Base-by-base conservation (phyloP, 2,888 invertebrate species). In the Nesidiocoris tenuis region DNA sequence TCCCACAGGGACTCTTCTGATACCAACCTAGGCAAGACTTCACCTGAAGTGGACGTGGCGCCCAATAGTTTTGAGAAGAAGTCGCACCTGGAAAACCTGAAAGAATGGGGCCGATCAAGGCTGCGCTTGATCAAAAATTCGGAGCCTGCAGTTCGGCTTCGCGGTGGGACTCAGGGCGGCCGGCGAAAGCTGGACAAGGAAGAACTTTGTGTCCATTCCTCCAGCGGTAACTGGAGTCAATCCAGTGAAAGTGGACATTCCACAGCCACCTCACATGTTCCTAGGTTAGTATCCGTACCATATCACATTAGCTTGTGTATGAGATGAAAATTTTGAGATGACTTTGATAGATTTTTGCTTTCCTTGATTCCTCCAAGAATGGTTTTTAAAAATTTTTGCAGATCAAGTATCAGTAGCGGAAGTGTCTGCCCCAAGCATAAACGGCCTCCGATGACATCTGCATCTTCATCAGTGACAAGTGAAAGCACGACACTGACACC, bases 151-250 rank as follows among this genome's bases (percentile, higher is more conserved):
- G 94, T 95, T 1, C 92, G 91, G 84, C 85, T 95, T 82, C 86
- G 94, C 79, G 89, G 91, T 71, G 89, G 92, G 1, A 87, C 88
- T 54, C 74, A 75, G 56, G 25, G 76, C 2, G 77, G 78, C 0
- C 75, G 80, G 39, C 79, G 81, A 74, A 79, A 80, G 75, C 77
- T 78, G 77, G 87, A 86, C 61, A 84, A 85, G 72, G 91, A 90
- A 83, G 94, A 94, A 79, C 93, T 94, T 82, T 91, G 91, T 54
- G 82, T 82, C 2, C 92, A 95, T 84, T 95, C 95, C 0, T 94
- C 94, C 16, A 92, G 93, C 81, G 96, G 96, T 56, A 96, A 96
- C 84, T 96, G 96, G 96, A 94, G 94, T 80, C 95, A 94, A 0
- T 95, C 95, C 82, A 94, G 94, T 0, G 94, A 94, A 83, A 94